Evolutionary conservation across 37 sponge, comb jelly and placozoan genomes (phyloP).

Genomic region (Diacarnus erythraeanus): DNA sequence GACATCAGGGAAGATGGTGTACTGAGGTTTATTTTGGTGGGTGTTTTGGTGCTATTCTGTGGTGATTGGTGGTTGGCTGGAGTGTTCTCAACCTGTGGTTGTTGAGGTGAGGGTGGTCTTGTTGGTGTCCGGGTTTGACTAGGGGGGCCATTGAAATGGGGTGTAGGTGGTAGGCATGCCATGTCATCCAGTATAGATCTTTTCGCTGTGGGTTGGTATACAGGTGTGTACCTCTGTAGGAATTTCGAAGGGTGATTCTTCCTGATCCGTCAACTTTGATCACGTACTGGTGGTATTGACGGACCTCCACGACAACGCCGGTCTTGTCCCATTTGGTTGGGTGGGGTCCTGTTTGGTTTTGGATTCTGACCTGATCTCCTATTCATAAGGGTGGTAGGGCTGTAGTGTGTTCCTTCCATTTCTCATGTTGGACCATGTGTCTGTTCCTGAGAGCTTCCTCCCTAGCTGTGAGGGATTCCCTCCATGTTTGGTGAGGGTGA

Average conservation of each 20-base stretch:
- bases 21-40: too few relatives aligned
- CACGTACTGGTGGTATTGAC: slow-evolving; percentile 38
- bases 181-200: slow-evolving; percentile 15
- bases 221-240: slow-evolving; percentile 23
- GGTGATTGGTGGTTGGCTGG: background rate
- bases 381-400: slow-evolving; percentile 19
- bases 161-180: background rate
- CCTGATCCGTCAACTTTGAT: slow-evolving; percentile 35
- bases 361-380: slow-evolving; percentile 37
- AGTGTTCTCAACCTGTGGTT: background rate
- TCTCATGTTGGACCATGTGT: slow-evolving; percentile 29
- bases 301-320: slow-evolving; percentile 32
- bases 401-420: slow-evolving; percentile 48
- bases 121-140: background rate
- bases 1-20: too few relatives aligned
- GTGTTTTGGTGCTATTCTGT: too few relatives aligned
- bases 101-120: background rate
- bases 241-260: slow-evolving; percentile 22
- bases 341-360: slow-evolving; percentile 43
- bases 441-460: slow-evolving; percentile 39
- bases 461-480: slow-evolving; percentile 16
- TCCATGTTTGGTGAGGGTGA: slow-evolving; percentile 16
- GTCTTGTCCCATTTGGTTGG: slow-evolving; percentile 46
- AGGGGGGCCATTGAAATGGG: background rate
- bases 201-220: slow-evolving; percentile 11